Conservation (phyloP, 2,797 vertebrate species). For the Xyrichtys novacula region DNA sequence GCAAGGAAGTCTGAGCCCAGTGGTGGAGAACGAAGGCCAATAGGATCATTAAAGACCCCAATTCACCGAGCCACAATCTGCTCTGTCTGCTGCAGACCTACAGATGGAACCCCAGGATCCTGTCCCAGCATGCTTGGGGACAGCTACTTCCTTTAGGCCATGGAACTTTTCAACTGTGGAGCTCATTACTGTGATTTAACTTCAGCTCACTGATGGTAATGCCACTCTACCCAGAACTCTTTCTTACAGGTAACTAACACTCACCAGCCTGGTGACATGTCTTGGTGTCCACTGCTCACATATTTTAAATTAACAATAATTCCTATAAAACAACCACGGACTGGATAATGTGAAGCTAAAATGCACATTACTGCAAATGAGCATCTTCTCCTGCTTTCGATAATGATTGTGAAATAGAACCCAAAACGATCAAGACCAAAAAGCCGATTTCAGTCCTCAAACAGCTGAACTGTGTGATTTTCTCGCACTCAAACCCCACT, state of each 20-base stretch:
- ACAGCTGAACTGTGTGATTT: not conserved
- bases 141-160: not conserved
- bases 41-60: not conserved
- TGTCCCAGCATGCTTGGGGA: not conserved
- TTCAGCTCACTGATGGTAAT: no score
- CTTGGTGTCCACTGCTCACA: no score
- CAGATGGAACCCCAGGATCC: not conserved
- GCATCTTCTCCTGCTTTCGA: not conserved
- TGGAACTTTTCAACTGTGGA: not conserved
- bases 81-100: not conserved
- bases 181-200: not conserved
- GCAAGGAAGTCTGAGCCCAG: not conserved
- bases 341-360: no score
- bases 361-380: no score
- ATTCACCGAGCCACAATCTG: not conserved
- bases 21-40: not conserved
- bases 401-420: not conserved
- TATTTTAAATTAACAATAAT: no score
- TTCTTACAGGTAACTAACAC: no score
- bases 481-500: slow-evolving; percentile 9
- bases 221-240: no score
- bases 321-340: no score
- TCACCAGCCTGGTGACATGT: no score
- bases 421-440: not conserved
- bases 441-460: not conserved